phyloP scores from a whole-genome alignment of 1,140 invertebrate genomes.

The Euwallacea similis region DNA sequence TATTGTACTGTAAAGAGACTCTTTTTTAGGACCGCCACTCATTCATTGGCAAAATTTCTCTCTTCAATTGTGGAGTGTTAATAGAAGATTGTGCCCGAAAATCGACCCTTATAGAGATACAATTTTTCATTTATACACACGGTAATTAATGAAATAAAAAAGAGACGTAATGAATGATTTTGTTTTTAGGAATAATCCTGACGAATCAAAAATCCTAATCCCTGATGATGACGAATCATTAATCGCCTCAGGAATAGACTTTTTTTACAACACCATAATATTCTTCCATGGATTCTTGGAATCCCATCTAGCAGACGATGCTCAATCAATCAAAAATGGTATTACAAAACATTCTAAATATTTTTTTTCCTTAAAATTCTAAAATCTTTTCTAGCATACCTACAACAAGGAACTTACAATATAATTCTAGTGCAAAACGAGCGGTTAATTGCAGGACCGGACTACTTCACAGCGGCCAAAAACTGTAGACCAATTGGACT shows the following conservation, averaged over 20 bases:
- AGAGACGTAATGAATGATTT: background rate
- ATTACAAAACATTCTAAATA: slow-evolving; percentile 1
- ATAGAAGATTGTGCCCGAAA: slow-evolving; percentile 31
- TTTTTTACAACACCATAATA: slow-evolving; percentile 31
- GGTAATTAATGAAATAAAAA: slow-evolving; percentile 13
- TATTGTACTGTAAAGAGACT: background rate
- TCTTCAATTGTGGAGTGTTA: slow-evolving; percentile 18
- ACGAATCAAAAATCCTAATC: slow-evolving; percentile 18
- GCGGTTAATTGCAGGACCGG: slow-evolving; percentile 54
- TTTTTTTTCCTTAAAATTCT: background rate
- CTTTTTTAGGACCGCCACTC: slow-evolving; percentile 10
- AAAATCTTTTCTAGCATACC: slow-evolving; percentile 49
- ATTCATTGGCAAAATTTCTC: slow-evolving; percentile 20
- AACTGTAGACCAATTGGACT: slow-evolving; percentile 56
- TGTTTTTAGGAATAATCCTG: slow-evolving; percentile 4
- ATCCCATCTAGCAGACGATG: slow-evolving; percentile 27
- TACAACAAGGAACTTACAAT: slow-evolving; percentile 54
- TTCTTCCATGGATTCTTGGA: slow-evolving; percentile 41
- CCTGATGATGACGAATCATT: slow-evolving; percentile 26
- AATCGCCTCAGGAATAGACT: slow-evolving; percentile 29
- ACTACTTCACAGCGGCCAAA: slow-evolving; percentile 55
- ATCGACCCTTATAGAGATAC: slow-evolving; percentile 37
- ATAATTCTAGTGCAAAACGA: slow-evolving; percentile 55
- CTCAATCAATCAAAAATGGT: slow-evolving; percentile 35
- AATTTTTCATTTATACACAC: slow-evolving; percentile 37